Conservation (phyloP, 2,113 vertebrate genomes). For the Apodemus sylvaticus region DNA sequence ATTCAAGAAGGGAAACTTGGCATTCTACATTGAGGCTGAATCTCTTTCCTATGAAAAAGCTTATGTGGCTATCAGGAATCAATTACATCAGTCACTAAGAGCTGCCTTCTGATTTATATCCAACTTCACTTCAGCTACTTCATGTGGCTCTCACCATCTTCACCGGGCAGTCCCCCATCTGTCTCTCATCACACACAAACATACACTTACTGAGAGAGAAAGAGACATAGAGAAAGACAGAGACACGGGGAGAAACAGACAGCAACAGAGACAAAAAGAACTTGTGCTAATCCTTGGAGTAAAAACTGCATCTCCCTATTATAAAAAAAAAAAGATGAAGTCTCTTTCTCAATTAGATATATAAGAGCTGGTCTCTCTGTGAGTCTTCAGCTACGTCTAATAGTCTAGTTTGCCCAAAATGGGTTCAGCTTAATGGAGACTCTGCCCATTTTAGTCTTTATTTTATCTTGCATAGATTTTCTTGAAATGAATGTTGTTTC, state of each 20-base stretch:
- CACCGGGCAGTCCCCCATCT: neutral
- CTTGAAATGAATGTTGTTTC: slow-evolving; percentile 21
- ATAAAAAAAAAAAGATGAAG: slow-evolving; percentile 18
- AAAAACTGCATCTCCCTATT: neutral
- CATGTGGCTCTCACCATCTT: neutral
- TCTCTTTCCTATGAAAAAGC: neutral
- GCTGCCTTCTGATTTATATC: neutral
- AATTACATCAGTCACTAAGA: neutral
- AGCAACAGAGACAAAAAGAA: neutral
- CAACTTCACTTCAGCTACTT: neutral
- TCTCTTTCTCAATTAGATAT: neutral
- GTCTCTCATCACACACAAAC: neutral
- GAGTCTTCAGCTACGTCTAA: neutral
- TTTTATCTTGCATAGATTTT: neutral
- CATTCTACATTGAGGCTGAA: neutral
- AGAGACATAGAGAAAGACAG: neutral
- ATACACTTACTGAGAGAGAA: neutral
- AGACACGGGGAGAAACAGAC: neutral
- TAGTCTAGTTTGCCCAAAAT: neutral
- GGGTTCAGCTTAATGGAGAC: neutral
- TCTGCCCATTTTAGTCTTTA: neutral
- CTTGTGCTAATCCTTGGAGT: neutral
- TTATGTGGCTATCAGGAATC: neutral
- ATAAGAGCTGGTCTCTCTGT: neutral
- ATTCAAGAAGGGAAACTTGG: neutral